Evolutionary conservation across 2,888 invertebrate species (phyloP).

Genomic region (Conistra vaccinii): DNA sequence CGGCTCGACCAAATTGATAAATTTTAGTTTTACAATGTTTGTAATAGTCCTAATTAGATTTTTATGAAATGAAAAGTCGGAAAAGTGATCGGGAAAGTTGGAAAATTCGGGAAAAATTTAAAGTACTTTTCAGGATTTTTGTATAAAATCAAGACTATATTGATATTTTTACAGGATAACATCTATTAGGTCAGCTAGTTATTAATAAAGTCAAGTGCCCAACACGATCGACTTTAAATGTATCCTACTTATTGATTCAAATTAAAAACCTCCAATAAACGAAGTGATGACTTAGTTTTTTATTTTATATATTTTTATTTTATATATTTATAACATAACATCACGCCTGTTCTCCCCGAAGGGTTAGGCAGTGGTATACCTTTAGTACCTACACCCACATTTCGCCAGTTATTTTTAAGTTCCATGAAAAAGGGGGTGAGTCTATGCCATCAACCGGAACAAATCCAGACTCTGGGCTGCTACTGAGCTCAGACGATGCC

Average conservation of each 20-base stretch:
- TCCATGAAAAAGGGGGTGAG: neutral
- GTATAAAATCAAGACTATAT: neutral
- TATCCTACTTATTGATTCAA: conserved; percentile 60
- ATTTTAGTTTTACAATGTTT: neutral
- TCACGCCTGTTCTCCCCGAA: neutral
- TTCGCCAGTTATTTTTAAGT: neutral
- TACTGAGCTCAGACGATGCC: neutral
- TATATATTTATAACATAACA: conserved; percentile 11
- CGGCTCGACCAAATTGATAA: neutral
- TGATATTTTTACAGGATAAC: neutral
- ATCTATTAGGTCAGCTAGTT: too few relatives aligned
- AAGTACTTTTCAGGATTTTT: neutral
- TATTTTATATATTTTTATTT: conserved; percentile 41
- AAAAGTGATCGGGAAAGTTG: neutral
- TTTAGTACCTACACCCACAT: neutral
- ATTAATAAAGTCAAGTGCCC: conserved; percentile 44
- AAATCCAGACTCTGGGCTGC: neutral
- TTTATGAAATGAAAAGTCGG: neutral
- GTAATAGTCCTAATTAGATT: too few relatives aligned
- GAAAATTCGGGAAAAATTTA: neutral
- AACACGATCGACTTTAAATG: conserved; percentile 58
- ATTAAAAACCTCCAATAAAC: conserved; percentile 57
- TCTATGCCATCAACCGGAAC: neutral
- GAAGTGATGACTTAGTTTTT: conserved; percentile 39
- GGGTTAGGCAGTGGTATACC: neutral